Percentiles rank a stretch among this genome's conserved stretches.
Conservation (phyloP, 2,113 vertebrate genomes). For the Mohoua ochrocephala region DNA sequence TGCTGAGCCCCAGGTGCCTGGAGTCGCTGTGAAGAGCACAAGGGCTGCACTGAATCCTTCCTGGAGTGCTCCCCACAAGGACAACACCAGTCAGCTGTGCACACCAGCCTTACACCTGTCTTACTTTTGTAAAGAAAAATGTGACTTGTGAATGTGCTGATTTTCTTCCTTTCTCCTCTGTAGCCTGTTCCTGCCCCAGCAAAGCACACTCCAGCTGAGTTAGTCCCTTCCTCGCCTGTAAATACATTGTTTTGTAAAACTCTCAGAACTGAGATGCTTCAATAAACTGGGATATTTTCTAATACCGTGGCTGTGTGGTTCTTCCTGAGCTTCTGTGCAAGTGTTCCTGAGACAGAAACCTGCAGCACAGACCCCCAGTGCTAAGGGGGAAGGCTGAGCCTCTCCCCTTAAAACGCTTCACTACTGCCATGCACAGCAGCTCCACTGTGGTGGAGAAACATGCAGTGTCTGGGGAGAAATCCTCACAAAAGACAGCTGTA, state of each 20-base stretch:
- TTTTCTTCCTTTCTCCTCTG: background rate
- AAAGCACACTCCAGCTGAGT: background rate
- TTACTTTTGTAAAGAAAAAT: background rate
- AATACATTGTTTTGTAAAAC: conserved; percentile 47
- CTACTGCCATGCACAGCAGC: background rate
- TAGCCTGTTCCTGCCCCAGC: background rate
- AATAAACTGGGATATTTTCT: conserved; percentile 61
- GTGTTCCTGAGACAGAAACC: background rate
- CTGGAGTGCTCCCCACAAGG: background rate
- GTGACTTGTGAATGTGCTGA: background rate
- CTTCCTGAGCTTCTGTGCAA: background rate
- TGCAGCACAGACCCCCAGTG: no score
- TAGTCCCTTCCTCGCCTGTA: background rate
- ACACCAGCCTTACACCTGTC: background rate
- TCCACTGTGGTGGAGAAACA: background rate
- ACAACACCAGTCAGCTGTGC: fast-evolving
- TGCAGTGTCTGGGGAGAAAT: background rate
- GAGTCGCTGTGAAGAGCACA: background rate
- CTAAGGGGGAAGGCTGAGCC: background rate
- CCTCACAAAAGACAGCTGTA: no score
- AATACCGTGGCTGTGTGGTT: background rate
- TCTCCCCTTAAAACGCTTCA: background rate
- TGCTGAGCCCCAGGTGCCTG: background rate
- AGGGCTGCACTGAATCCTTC: background rate
- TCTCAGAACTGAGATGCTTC: background rate